A percentile compares a stretch with the other conserved stretches of the same genome.
Conservation (phyloP, 2,113 vertebrate species). For the Tylochromis polylepis region DNA sequence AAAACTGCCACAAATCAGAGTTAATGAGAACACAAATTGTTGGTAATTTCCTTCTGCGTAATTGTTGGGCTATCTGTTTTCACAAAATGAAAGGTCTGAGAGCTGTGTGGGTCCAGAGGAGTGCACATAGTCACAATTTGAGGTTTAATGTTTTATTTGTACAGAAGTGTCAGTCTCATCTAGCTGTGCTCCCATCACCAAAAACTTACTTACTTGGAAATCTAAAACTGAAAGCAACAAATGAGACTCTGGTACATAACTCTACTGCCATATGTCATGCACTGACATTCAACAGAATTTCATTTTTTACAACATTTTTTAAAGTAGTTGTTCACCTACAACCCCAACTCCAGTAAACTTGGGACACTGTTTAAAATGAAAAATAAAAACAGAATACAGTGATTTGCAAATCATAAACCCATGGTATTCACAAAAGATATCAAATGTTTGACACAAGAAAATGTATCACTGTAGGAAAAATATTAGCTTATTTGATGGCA, state of each 20-base stretch:
- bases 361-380: background rate
- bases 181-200: background rate
- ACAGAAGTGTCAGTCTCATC: background rate
- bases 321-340: background rate
- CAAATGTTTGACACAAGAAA: background rate
- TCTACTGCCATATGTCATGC: background rate
- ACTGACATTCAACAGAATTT: background rate
- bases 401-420: background rate
- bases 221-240: background rate
- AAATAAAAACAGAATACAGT: background rate
- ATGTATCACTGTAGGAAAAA: background rate
- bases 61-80: background rate
- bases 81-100: background rate
- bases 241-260: background rate
- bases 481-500: background rate
- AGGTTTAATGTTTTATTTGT: background rate
- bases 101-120: background rate
- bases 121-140: background rate
- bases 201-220: background rate
- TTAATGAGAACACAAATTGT: constrained; percentile 4
- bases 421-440: background rate
- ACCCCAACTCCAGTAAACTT: background rate
- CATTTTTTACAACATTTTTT: background rate
- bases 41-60: background rate
- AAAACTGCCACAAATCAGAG: background rate